Evolutionary conservation across 1,140 invertebrate species (phyloP), one percentile per base, ranked within the genome.

Genomic region (Coenobita brevimanus): DNA sequence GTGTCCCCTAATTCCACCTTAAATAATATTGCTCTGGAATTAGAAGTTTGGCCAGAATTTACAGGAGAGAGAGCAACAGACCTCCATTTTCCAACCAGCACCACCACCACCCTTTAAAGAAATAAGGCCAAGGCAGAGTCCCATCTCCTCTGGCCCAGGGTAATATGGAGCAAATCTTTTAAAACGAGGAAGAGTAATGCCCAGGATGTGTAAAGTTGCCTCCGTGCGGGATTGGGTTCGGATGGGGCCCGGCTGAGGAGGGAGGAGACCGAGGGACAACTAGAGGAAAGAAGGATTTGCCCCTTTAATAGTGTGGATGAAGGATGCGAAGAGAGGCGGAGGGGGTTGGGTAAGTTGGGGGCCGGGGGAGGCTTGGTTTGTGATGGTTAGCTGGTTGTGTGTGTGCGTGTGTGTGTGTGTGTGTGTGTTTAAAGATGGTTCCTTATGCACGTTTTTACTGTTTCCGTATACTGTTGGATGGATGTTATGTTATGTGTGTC

Each of bases 91-190:
- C n/a, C n/a, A n/a, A n/a, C n/a, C n/a, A n/a, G 46, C 46, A 50
- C 6, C 46, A 17, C 17, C 46, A 50, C 46, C 46, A n/a, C n/a
- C 46, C 17, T 50, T 50, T 50, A 50, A 50, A 50, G 46, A 50
- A 50, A 50, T 50, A 50, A 50, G 46, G 6, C 17, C 46, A 8
- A 50, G 46, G 30, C 15, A 71, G 36, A 76, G n/a, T 27, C 13
- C 46, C 50, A n/a, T 33, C 46, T 36, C 3, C 30, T 30, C 54
- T 10, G 6, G 6, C 67, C 33, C 46, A 50, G 8, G 67, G 81
- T 83, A 83, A 83, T 83, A 83, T 83, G 81, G 81, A 73, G 69
- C 38, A 83, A 83, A 83, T 83, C 81, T 83, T 82, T 83, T 83
- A 73, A 83, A 83, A 83, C 67, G 81, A 83, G 81, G 46, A 33